phyloP scores from a whole-genome alignment of 2,113 vertebrate genomes.

The Picathartes gymnocephalus region DNA sequence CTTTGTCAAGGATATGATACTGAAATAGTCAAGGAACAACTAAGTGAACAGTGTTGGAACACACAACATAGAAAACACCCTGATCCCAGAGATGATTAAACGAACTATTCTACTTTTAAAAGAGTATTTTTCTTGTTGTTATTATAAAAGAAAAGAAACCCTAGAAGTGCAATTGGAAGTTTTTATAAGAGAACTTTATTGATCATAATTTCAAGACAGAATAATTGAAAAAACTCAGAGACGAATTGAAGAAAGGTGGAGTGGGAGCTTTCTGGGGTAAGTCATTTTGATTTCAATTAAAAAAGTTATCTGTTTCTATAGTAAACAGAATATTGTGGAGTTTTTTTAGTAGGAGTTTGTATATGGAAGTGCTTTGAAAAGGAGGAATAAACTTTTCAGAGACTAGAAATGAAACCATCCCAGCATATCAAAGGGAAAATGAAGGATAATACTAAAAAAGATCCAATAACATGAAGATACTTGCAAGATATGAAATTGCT shows the following conservation, averaged over 20 bases:
- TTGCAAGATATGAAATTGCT: not conserved
- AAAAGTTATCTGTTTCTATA: not conserved
- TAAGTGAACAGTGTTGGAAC: not conserved
- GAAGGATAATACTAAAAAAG: not conserved
- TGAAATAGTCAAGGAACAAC: not conserved
- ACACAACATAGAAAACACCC: not conserved
- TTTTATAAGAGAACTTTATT: not conserved
- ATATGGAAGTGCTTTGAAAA: not conserved
- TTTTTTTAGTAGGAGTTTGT: not conserved
- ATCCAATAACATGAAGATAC: not conserved
- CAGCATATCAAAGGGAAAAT: not conserved
- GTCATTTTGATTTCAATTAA: not conserved
- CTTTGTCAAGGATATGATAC: not conserved
- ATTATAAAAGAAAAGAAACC: not conserved
- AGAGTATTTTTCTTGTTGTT: not conserved
- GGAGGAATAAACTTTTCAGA: not conserved
- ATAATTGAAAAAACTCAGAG: not conserved
- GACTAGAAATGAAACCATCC: not conserved
- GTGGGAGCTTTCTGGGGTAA: not conserved
- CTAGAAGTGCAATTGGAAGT: not conserved
- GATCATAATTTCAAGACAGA: not conserved
- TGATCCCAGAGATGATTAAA: not conserved
- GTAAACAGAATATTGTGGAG: not conserved
- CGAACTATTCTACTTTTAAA: not conserved
- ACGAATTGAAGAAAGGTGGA: not conserved